phyloP scores from a whole-genome alignment of 2,797 vertebrate genomes.

The Gadopsis bispinosus region DNA sequence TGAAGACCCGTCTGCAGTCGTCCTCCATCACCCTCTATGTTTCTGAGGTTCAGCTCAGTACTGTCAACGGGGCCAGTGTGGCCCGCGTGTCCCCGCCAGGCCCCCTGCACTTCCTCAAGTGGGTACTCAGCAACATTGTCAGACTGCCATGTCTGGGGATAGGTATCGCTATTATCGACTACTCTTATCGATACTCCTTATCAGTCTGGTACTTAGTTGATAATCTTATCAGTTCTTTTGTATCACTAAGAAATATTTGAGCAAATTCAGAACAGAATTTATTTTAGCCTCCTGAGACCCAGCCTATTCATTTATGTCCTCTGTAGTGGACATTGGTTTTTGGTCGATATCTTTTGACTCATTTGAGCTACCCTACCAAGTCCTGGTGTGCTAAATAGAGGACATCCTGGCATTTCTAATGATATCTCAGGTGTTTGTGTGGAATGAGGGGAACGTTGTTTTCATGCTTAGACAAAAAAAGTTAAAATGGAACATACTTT shows the following conservation, averaged over 20 bases:
- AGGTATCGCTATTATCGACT: not conserved
- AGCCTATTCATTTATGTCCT: no score
- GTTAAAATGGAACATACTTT: no score
- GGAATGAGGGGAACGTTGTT: no score
- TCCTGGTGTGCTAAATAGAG: no score
- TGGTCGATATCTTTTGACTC: no score
- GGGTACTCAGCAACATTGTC: conserved; percentile 65
- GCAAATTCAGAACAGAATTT: no score
- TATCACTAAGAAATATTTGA: not conserved
- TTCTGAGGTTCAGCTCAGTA: conserved; percentile 95
- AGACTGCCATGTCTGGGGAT: not conserved
- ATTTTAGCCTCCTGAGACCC: no score
- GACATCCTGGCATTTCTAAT: no score
- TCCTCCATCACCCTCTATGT: conserved; percentile 94
- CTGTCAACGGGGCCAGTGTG: conserved; percentile 91
- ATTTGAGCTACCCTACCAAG: no score
- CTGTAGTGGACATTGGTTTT: no score
- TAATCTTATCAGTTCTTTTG: not conserved
- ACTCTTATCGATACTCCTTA: not conserved
- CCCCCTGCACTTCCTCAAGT: conserved; percentile 97
- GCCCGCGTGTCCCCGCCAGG: conserved; percentile 91
- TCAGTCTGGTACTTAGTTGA: not conserved
- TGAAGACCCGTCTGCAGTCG: conserved; percentile 97
- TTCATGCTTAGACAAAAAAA: no score
- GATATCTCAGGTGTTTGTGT: no score